Base-by-base conservation (phyloP, 2,113 vertebrate genomes). In the Rana temporaria region DNA sequence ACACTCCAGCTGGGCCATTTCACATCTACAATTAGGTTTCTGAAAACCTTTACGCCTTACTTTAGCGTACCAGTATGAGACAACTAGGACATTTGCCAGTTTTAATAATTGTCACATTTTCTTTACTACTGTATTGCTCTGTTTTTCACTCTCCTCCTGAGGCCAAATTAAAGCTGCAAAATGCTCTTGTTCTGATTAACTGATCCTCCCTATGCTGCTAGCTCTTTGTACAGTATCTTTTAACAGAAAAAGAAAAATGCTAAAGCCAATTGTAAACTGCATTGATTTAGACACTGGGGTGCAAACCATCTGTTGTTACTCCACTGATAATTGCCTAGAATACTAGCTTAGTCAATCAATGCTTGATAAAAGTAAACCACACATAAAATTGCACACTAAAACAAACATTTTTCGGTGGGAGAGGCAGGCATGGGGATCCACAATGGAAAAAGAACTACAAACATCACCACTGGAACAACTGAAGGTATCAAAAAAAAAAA, bases 261-360 rank as follows among this genome's bases (percentile, higher is more conserved):
- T 83, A 68, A 88, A 74, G 11, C 57, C n/a, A 83, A 32, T 81
- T 87, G 77, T 78, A 86, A 84, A 77, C 34, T 88, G 72, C 48
- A 63, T 60, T 69, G 19, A 42, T 76, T 78, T 67, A 74, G 56
- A 78, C n/a, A 20, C 82, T 16, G 6, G 68, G 82, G 55, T 79
- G 20, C 42, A 87, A 81, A 85, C 63, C 82, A 78, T 20, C 86
- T 75, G 72, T 30, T 24, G 7, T 68, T 80, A 64, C 85, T 68
- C 78, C 38, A 84, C 22, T 68, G 70, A 83, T 62, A 14, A 22
- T 84, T 69, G 11, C 66, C 75, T 57, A 84, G 65, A 85, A 84
- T 24, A 0, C 0, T 2, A 38, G 57, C 15, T 65, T 65, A 59
- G 12, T 56, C 72, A 62, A 65, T 73, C 79, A 74, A 82, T 82